Base-by-base conservation (phyloP, 2,888 invertebrate species). In the Yponomeuta plumbellus region DNA sequence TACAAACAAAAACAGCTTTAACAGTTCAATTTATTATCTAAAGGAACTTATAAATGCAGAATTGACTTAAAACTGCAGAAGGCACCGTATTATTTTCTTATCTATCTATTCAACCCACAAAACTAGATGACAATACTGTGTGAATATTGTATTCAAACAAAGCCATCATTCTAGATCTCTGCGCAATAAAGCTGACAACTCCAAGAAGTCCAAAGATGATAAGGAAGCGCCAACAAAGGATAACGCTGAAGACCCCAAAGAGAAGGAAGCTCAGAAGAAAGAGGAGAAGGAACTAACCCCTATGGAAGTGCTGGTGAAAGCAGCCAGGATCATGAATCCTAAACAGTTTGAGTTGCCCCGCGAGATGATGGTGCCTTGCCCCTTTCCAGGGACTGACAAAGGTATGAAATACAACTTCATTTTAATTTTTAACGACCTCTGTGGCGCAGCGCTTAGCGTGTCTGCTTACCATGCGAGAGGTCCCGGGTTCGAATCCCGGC, bases 281-380 rank as follows among this genome's bases (percentile, higher is more conserved):
- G 70, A 76, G 39, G 73, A 73, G 71, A 78, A 81, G 61, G 83
- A 86, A 64, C 71, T 84, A 70, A 93, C 93, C 62, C 95, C 97
- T 0, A 92, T 98, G 80, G 95, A 96, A 75, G 92, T 95, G 61
- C 88, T 98, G 21, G 95, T 97, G 66, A 93, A 95, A 74, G 97
- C 96, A 0, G 98, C 97, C 1, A 94, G 94, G 72, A 91, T 96
- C 68, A 93, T 97, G 85, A 98, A 98, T 90, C 98, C 98, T 0
- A 94, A 93, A 73, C 97, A 98, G 86, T 98, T 98, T 84, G 95
- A 96, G 76, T 86, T 98, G 74, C 97, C 98, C 0, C 89, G 94
- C 64, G 96, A 97, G 76, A 93, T 97, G 87, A 93, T 93, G 71
- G 88, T 96, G 72, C 94, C 95, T 26, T 94, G 94, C 69, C 92